Evolutionary conservation across 2,888 invertebrate species (phyloP).

Genomic region (Heteropelma amictum): DNA sequence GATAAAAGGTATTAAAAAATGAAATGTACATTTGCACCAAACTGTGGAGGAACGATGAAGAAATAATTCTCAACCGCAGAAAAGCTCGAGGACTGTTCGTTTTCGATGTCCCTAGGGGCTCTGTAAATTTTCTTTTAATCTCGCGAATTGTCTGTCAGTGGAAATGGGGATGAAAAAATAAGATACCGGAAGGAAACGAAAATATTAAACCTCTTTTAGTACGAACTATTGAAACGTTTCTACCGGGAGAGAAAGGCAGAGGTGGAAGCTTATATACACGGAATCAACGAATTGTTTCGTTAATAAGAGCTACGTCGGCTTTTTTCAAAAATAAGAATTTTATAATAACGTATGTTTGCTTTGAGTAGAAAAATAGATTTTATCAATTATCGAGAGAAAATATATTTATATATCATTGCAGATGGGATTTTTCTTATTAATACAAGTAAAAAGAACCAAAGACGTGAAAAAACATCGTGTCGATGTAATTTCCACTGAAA

Average conservation of each 20-base stretch:
- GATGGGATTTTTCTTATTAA: no score
- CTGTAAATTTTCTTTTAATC: conserved; percentile 74
- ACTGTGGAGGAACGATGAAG: conserved; percentile 48
- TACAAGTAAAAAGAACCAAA: no score
- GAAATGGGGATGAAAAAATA: background rate
- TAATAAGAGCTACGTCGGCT: no score
- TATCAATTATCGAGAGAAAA: no score
- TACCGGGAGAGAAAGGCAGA: conserved; percentile 18
- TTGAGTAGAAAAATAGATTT: no score
- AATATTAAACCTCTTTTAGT: conserved; percentile 63
- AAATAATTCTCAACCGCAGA: conserved; percentile 14
- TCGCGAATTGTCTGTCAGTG: conserved; percentile 64
- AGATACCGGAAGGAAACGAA: conserved; percentile 53
- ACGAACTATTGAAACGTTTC: conserved; percentile 1
- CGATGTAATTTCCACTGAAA: no score
- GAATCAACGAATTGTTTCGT: no score
- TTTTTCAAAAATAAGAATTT: no score
- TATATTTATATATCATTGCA: no score
- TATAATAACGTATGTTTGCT: no score
- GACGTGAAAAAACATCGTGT: no score
- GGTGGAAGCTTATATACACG: background rate
- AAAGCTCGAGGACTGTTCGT: background rate
- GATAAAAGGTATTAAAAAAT: conserved; percentile 69
- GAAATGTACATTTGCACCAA: conserved; percentile 65
- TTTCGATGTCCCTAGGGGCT: conserved; percentile 57